Evolutionary conservation across 2,888 invertebrate genomes (phyloP), one percentile per base, ranked within the genome.

Genomic region (Laspeyria flexula): DNA sequence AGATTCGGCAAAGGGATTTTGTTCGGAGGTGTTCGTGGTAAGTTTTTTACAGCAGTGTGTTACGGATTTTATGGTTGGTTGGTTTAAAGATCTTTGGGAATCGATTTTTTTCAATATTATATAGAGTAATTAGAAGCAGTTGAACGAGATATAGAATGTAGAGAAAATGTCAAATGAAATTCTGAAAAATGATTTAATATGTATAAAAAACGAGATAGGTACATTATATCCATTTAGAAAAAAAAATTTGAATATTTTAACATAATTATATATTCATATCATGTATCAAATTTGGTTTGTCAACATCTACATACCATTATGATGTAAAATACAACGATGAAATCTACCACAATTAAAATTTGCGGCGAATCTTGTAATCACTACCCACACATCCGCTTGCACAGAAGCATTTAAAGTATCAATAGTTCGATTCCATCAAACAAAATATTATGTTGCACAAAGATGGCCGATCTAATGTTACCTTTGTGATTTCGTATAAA

Each of bases 1-100:
- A 33, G 37, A 6, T 35, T 52, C 33, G n/a, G 49, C 58, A 65
- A 72, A 60, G 59, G 39, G 45, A 51, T 69, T n/a, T 77, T 83
- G 78, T 83, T 76, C 53, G 69, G 73, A 83, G 82, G 82, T 65
- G 84, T 83, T 77, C 67, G 72, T 43, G 56, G 69, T 72, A 75
- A 73, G 56, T 43, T 58, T 55, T 58, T 54, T 47, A 48, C 43
- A 59, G 57, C 48, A 60, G 54, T 47, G 48, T 50, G 56, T 47
- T 43, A 39, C 45, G 50, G 48, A 64, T 63, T 56, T 41, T 40
- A 41, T 59, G 37, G n/a, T 51, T 52, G 40, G 33, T 39, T 50
- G 48, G 54, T 69, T 60, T 52, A 55, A 52, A 33, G 35, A 35
- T 40, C 15, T 40, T 40, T 7, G 21, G 27, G 13, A 27, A 15